phyloP scores from a whole-genome alignment of 2,797 vertebrate species.

The Gymnopithys bicolor region DNA sequence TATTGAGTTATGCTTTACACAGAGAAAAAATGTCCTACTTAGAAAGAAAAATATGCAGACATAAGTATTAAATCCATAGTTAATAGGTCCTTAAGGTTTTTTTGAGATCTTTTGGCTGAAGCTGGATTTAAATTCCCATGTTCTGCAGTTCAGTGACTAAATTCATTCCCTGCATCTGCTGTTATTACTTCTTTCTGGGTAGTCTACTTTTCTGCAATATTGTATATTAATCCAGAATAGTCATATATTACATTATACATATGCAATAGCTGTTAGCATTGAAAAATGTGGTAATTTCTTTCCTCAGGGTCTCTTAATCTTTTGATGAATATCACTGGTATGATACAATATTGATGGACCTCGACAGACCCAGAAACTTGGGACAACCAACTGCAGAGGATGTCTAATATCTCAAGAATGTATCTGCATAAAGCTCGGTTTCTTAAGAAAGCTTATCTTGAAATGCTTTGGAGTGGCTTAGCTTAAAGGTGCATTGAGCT shows the following conservation, averaged over 20 bases:
- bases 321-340: accelerated
- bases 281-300: background rate
- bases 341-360: background rate
- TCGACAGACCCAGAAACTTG: background rate
- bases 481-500: background rate
- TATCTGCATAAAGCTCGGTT: background rate
- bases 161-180: conserved; percentile 39
- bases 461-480: background rate
- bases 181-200: background rate
- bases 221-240: background rate
- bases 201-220: background rate
- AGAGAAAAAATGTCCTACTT: conserved; percentile 28
- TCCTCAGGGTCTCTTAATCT: background rate
- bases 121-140: conserved; percentile 33
- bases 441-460: background rate
- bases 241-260: background rate
- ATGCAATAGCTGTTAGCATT: background rate
- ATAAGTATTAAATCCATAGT: conserved; percentile 40
- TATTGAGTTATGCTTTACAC: background rate
- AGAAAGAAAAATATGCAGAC: conserved; percentile 14
- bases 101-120: conserved; percentile 22
- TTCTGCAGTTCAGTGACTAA: conserved; percentile 20
- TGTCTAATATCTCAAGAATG: background rate
- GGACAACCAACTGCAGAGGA: background rate
- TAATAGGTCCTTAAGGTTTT: conserved; percentile 46